phyloP scores from a whole-genome alignment of 2,113 vertebrate genomes.

The Halichoerus grypus region DNA sequence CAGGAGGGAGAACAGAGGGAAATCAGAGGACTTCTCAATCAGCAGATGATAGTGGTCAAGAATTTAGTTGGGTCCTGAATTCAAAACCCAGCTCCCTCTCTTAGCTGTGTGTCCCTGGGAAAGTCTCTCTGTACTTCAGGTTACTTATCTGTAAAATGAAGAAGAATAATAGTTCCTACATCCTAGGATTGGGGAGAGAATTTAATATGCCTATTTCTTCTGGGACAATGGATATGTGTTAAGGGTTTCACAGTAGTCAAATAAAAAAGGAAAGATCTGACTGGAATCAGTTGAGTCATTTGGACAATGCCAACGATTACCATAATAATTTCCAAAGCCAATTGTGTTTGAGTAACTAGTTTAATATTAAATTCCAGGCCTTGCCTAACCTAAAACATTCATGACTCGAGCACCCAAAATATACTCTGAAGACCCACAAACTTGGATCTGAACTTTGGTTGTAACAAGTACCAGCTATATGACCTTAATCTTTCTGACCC shows the following conservation, averaged over 20 bases:
- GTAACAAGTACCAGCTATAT: background rate
- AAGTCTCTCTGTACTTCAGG: background rate
- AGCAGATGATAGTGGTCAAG: background rate
- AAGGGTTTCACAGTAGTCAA: background rate
- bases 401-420: background rate
- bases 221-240: background rate
- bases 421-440: background rate
- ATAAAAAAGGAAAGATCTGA: background rate
- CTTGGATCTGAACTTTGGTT: background rate
- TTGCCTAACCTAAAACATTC: background rate
- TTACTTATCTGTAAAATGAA: background rate
- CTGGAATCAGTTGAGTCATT: background rate
- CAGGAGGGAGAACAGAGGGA: background rate
- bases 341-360: background rate
- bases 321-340: background rate
- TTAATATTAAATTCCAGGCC: background rate
- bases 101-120: background rate
- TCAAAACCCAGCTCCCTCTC: background rate
- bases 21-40: background rate
- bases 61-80: background rate
- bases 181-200: background rate
- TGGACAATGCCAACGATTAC: background rate
- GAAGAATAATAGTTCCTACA: background rate
- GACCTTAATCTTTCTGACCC: background rate
- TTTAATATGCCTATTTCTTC: background rate